These are phyloP conservation scores for Eupithecia subumbrata DNA, from an alignment of 2,888 invertebrate genomes.

Conservation along the genomic window DNA sequence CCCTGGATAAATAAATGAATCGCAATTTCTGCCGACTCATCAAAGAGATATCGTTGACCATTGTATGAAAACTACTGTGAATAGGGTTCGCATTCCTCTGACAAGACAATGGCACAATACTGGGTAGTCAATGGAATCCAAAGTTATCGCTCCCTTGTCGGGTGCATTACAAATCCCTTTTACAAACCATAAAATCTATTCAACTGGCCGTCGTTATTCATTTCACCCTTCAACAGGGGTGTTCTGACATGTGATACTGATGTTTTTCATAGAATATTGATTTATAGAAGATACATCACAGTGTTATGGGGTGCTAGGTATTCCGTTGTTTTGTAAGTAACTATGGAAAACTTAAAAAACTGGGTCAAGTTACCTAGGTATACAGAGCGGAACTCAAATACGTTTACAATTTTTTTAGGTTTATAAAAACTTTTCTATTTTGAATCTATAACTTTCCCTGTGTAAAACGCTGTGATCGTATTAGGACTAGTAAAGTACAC, in stretches of 20 bases:
- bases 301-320: slow-evolving; percentile 6
- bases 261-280: slow-evolving; percentile 36
- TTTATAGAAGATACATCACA: too few relatives aligned
- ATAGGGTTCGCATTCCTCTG: slow-evolving; percentile 16
- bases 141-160: slow-evolving; percentile 40
- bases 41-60: slow-evolving; percentile 5
- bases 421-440: too few relatives aligned
- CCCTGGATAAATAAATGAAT: slow-evolving; percentile 1
- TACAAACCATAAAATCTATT: slow-evolving; percentile 69
- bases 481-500: neutral
- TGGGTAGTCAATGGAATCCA: slow-evolving; percentile 33
- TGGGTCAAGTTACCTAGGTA: neutral
- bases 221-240: slow-evolving; percentile 52
- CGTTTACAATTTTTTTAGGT: neutral
- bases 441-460: neutral
- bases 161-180: slow-evolving; percentile 54
- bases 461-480: neutral
- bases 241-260: slow-evolving; percentile 29
- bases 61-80: slow-evolving; percentile 11
- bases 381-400: neutral
- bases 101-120: slow-evolving; percentile 25
- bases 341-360: slow-evolving; percentile 1
- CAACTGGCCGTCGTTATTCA: slow-evolving; percentile 59
- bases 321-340: slow-evolving; percentile 25
- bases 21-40: neutral